Percentiles rank a stretch among this genome's conserved stretches.
Conservation (phyloP, 1,140 invertebrate species). For the Temnothorax longispinosus region DNA sequence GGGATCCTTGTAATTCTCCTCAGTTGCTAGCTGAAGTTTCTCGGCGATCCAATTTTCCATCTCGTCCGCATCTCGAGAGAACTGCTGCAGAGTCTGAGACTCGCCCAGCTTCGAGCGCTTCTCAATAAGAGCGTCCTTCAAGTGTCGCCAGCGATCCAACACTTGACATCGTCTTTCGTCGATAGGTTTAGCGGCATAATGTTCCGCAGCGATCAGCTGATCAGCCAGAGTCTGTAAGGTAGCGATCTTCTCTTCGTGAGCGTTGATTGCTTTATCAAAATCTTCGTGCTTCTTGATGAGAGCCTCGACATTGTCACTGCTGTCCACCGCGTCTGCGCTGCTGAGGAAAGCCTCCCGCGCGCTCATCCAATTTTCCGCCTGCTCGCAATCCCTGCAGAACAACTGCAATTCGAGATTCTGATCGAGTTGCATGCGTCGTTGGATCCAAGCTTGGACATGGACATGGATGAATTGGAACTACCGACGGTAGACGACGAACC, state of each 20-base stretch:
- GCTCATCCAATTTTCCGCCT: constrained; percentile 99
- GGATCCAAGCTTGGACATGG: constrained; percentile 99
- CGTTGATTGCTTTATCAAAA: constrained; percentile 99
- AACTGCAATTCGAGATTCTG: constrained; percentile 99
- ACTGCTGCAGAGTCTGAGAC: constrained; percentile 99
- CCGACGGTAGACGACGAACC: too few species aligned
- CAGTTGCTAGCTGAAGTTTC: constrained; percentile 98
- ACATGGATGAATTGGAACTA: too few species aligned
- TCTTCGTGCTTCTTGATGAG: constrained; percentile 99
- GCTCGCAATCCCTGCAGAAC: constrained; percentile 98
- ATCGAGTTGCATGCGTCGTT: constrained; percentile 96
- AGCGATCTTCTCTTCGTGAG: constrained; percentile 99
- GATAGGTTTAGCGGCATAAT: constrained; percentile 97
- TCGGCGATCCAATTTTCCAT: constrained; percentile 99
- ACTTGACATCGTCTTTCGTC: constrained; percentile 97
- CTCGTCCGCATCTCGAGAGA: constrained; percentile 99
- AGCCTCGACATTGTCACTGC: constrained; percentile 97
- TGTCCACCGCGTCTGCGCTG: constrained; percentile 94
- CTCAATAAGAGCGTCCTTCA: constrained; percentile 99
- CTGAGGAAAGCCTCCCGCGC: constrained; percentile 98
- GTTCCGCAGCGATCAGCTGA: constrained; percentile 96
- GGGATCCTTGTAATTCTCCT: constrained; percentile 98
- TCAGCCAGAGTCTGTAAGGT: constrained; percentile 97
- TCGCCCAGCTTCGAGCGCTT: constrained; percentile 98
- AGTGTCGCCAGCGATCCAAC: constrained; percentile 96